phyloP scores from a whole-genome alignment of 2,888 invertebrate genomes.

The Trachelus stipa region DNA sequence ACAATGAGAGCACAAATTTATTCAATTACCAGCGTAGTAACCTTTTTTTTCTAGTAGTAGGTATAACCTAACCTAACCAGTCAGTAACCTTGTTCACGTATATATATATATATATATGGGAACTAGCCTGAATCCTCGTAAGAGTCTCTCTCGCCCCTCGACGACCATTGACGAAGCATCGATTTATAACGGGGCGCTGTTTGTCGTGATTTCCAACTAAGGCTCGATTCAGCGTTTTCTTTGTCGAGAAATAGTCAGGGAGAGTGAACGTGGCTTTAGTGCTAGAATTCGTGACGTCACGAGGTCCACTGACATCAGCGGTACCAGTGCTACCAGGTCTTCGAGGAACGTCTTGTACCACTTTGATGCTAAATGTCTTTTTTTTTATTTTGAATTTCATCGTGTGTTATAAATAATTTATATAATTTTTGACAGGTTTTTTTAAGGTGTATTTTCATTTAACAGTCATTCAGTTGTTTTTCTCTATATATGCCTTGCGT shows the following conservation, averaged over 20 bases:
- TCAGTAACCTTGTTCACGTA: too few relatives aligned
- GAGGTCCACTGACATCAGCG: too few relatives aligned
- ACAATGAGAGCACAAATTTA: conserved; percentile 21
- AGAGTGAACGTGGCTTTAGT: conserved; percentile 35
- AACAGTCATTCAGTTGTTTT: too few relatives aligned
- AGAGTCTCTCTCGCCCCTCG: neutral
- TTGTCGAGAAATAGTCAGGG: conserved; percentile 44
- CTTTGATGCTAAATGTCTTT: too few relatives aligned
- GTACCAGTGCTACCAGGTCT: neutral
- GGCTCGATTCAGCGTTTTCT: conserved; percentile 52
- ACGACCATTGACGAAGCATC: conserved; percentile 29
- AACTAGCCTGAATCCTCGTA: too few relatives aligned
- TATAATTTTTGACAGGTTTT: accelerated
- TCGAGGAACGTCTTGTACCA: neutral
- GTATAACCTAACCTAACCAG: neutral
- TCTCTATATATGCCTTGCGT: too few relatives aligned
- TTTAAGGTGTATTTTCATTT: too few relatives aligned
- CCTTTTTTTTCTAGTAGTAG: neutral
- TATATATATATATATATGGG: too few relatives aligned
- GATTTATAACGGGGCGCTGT: conserved; percentile 39
- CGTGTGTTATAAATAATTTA: too few relatives aligned
- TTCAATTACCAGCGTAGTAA: conserved; percentile 18
- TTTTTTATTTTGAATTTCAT: too few relatives aligned
- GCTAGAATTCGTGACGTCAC: conserved; percentile 43
- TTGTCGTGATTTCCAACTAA: conserved; percentile 44